Evolutionary conservation across 2,888 invertebrate genomes (phyloP).

Genomic region (Melanargia galathea): DNA sequence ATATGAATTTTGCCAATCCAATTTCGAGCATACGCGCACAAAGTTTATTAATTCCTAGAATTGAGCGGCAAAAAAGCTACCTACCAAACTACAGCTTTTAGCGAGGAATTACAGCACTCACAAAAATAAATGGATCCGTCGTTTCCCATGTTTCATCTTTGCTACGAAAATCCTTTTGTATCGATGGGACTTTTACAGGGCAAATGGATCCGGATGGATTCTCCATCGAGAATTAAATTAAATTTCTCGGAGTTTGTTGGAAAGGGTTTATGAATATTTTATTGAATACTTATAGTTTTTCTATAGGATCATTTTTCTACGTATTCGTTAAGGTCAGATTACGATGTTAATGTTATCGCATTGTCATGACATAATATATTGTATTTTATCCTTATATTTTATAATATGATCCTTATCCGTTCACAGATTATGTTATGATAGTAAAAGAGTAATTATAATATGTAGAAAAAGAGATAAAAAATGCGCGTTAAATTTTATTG

Average conservation of each 20-base stretch:
- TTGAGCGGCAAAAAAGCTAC: conserved; percentile 45
- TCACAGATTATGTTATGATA: too few species aligned
- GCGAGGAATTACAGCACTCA: conserved; percentile 53
- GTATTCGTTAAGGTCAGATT: conserved; percentile 4
- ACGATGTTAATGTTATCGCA: neutral
- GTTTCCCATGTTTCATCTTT: conserved; percentile 38
- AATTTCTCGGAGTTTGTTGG: conserved; percentile 22
- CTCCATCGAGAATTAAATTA: conserved; percentile 27
- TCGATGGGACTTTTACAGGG: conserved; percentile 28
- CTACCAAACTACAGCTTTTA: conserved; percentile 57
- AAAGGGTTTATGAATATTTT: conserved; percentile 14
- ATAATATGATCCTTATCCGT: too few species aligned
- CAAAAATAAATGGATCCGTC: conserved; percentile 45
- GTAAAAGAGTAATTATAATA: too few species aligned
- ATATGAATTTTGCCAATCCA: conserved; percentile 3
- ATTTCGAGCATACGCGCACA: conserved; percentile 18
- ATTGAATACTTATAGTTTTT: conserved; percentile 10
- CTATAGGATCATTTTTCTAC: neutral
- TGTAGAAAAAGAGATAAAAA: neutral
- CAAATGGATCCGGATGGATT: conserved; percentile 19
- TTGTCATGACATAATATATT: too few species aligned
- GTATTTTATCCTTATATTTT: too few species aligned
- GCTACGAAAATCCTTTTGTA: conserved; percentile 35
- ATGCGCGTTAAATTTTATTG: neutral
- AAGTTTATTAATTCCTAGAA: conserved; percentile 28